These are phyloP conservation scores for silkworm (Bombyx mori) DNA, from an alignment of 1,140 invertebrate species.

Conservation along the genomic window ASM3026992v2 NC_085123.1:10052501-10053000, in stretches of 20 bases:
- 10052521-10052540: not conserved
- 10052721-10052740: conserved; percentile 51
- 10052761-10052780: conserved; percentile 61
- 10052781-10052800: conserved; percentile 52
- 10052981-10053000: conserved; percentile 63
- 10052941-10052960: conserved; percentile 52
- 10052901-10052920: conserved; percentile 60
- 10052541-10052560: not conserved
- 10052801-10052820: conserved; percentile 48
- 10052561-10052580: not conserved
- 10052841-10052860: conserved; percentile 38
- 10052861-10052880: conserved; percentile 37
- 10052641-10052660: conserved; percentile 44
- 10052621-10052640: conserved; percentile 26
- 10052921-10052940: conserved; percentile 66
- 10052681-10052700: conserved; percentile 64
- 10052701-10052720: conserved; percentile 63
- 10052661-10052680: conserved; percentile 57
- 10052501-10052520: not conserved
- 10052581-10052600: not conserved
- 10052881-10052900: conserved; percentile 63
- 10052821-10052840: conserved; percentile 48
- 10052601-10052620: not conserved
- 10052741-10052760: conserved; percentile 58
- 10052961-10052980: conserved; percentile 65